Evolutionary conservation across 2,888 invertebrate genomes (phyloP), one percentile per base, ranked within the genome.

Genomic region (Sinodicranocentrus sp.): DNA sequence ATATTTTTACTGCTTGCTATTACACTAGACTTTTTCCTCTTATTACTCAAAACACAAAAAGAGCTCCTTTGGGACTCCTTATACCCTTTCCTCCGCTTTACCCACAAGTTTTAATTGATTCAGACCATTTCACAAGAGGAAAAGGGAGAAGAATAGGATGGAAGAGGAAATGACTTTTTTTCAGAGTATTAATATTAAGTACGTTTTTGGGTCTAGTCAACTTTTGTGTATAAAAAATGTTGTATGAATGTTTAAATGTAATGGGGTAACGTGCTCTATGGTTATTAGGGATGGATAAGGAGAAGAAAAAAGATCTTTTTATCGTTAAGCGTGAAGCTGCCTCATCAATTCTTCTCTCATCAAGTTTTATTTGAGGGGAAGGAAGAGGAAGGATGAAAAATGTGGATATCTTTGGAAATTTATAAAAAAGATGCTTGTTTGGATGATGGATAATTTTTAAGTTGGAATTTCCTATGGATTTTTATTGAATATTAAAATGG

Each of bases 91-190:
- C 79, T 52, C 72, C 65, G 65, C 79, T 72, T n/a, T 57, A 75
- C 84, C 80, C 86, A 84, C 86, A 87, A 87, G 82, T 86, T 88
- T 88, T 88, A 88, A 88, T 87, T 88, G 88, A 88, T 88, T 88
- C 85, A 82, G 59, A 65, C 83, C 82, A 86, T 86, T 84, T 33
- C 19, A 63, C 33, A 63, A 33, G 33, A 33, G n/a, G 17, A 63
- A 63, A 28, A 19, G 17, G 6, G 28, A n/a, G 23, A 33, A 28
- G n/a, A 3, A 17, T 5, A 52, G 52, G 5, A 63, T 1, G n/a
- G 33, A n/a, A n/a, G 52, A 5, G 33, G 33, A 63, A 63, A 63
- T 33, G 63, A 33, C 63, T 28, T 63, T 63, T 63, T 63, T 63
- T 33, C 23, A 33, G 33, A n/a, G 10, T 63, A 63, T 63, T 63